phyloP scores from a whole-genome alignment of 2,797 vertebrate genomes.

The Syncerus caffer region DNA sequence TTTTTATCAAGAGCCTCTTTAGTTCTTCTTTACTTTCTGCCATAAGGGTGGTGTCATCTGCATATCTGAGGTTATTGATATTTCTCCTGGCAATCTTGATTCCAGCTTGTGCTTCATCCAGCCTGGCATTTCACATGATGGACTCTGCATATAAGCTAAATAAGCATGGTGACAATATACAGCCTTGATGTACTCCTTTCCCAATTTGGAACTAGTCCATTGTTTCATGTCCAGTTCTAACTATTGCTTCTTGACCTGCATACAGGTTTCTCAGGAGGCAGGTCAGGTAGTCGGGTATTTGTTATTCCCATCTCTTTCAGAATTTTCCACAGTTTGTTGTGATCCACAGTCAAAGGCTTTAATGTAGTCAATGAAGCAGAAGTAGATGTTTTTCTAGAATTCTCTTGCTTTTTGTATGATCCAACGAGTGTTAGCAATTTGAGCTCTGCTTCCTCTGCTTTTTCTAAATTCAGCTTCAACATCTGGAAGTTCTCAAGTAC shows the following conservation, averaged over 20 bases:
- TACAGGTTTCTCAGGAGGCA: neutral
- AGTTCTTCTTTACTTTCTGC: neutral
- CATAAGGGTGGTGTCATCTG: neutral
- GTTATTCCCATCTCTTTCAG: neutral
- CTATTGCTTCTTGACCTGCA: neutral
- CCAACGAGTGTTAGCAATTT: neutral
- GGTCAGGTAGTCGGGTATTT: neutral
- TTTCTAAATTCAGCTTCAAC: neutral
- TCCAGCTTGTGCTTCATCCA: neutral
- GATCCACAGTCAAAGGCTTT: neutral
- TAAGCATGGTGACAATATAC: neutral
- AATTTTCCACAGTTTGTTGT: neutral
- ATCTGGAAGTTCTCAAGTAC: neutral
- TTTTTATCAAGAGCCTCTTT: neutral
- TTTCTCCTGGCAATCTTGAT: neutral
- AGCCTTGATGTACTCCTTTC: neutral
- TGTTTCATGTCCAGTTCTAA: neutral
- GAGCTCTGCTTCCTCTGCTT: neutral
- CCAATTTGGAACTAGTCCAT: neutral
- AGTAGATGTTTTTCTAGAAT: neutral
- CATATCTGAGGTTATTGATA: neutral
- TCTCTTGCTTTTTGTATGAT: neutral
- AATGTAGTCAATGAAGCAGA: neutral
- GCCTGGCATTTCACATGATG: neutral
- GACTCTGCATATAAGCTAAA: neutral